Evolutionary conservation across 2,888 invertebrate species (phyloP), one percentile per base, ranked within the genome.

Genomic region (Lochmaea crataegi): DNA sequence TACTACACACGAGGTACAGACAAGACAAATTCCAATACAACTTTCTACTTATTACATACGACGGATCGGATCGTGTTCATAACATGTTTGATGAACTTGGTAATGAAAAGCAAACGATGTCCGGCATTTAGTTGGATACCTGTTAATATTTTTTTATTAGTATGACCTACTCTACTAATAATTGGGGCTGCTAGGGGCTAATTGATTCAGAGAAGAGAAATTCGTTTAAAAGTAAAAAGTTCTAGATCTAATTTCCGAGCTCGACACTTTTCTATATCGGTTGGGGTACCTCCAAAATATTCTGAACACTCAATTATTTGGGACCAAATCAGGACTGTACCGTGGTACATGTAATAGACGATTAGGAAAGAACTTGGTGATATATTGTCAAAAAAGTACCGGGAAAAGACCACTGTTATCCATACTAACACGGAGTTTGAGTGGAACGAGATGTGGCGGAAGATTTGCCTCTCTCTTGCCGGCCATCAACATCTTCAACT

Each of bases 11-110:
- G 9, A 69, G 51, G 68, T 73, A 75, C 42, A 11, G 14, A 48
- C 68, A 48, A 64, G 63, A 60, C 63, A 68, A 71, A 74, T 74
- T 74, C 71, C 74, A 64, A 56, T 64, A 60, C 64, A 71, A 74
- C 74, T 74, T 74, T 74, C 71, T 74, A 74, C 74, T 71, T 51
- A 69, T 64, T 68, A 63, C 68, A 51, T 63, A 69, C 63, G 63
- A 53, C 56, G 18, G 41, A 16, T 18, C 16, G 41, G 56, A 56
- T 63, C 69, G 69, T 63, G 69, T 56, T 63, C 69, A 69, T 69
- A 69, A 69, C 63, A 64, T 58, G 58, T 67, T 67, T 58, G 57
- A 67, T 69, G 69, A 69, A 69, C 63, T 69, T 69, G 69, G 60
- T 69, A 69, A 42, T 69, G 69, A 69, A 69, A 69, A 69, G 56